Evolutionary conservation across 30 jellyfish, hydroid and myxozoan species (phyloP).

Genomic region (Aurelia sp.): DNA sequence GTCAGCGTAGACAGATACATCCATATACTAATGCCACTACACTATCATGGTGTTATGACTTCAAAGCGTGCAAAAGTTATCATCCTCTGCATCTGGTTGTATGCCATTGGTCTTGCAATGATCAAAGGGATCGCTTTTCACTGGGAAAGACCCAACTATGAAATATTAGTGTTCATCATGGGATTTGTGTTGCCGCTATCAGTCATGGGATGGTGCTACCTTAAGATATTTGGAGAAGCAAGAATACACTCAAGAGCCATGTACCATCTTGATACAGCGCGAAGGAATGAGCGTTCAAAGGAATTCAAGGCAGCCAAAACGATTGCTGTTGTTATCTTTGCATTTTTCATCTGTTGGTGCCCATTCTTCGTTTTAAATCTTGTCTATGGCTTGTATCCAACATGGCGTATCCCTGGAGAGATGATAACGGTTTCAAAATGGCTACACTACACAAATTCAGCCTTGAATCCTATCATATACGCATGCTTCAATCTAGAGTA

Average conservation of each 20-base stretch:
- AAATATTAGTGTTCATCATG: constrained; percentile 55
- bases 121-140: constrained; percentile 46
- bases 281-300: constrained; percentile 31
- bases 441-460: constrained; percentile 89
- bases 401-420: constrained; percentile 51
- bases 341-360: constrained; percentile 89
- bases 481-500: constrained; percentile 80
- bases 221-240: constrained; percentile 71
- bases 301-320: constrained; percentile 85
- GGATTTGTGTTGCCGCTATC: constrained; percentile 63
- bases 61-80: constrained; percentile 49
- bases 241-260: constrained; percentile 45
- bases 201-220: constrained; percentile 72
- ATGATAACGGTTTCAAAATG: constrained; percentile 77
- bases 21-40: constrained; percentile 60
- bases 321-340: constrained; percentile 78
- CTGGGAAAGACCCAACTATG: constrained; percentile 73
- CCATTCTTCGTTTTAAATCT: constrained; percentile 78
- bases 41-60: constrained; percentile 49
- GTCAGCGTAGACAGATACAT: constrained; percentile 78
- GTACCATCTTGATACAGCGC: neutral
- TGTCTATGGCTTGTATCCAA: constrained; percentile 43
- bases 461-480: constrained; percentile 84
- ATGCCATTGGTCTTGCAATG: constrained; percentile 68
- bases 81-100: constrained; percentile 66